Evolutionary conservation across 2,888 invertebrate genomes (phyloP).

Genomic region (Atrina japonica): DNA sequence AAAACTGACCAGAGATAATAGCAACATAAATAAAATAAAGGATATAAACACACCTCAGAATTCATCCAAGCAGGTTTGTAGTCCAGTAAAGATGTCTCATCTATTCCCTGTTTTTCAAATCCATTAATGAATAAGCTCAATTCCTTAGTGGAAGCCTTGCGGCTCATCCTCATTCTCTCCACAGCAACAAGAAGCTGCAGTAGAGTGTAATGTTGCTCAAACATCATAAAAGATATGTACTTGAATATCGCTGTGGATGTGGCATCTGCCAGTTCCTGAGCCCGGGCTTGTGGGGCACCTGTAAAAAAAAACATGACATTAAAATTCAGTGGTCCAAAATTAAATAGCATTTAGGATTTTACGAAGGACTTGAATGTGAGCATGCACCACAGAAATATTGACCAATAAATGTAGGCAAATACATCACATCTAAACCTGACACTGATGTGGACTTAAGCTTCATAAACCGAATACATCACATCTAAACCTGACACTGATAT

Average conservation of each 20-base stretch:
- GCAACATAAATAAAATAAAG: too few relatives aligned
- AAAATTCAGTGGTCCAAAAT: too few relatives aligned
- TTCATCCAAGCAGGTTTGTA: constrained; percentile 76
- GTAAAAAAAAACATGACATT: constrained; percentile 14
- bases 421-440: too few relatives aligned
- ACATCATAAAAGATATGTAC: constrained; percentile 76
- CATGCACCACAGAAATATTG: too few relatives aligned
- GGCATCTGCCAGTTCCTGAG: constrained; percentile 76
- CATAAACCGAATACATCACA: too few relatives aligned
- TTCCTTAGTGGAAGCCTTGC: constrained; percentile 73
- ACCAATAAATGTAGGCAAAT: too few relatives aligned
- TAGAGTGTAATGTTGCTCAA: constrained; percentile 73
- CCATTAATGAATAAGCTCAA: constrained; percentile 77
- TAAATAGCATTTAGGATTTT: not conserved
- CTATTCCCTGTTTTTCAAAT: constrained; percentile 71
- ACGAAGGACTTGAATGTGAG: too few relatives aligned
- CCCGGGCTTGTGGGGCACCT: constrained; percentile 76
- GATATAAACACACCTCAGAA: constrained; percentile 57
- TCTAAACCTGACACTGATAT: too few relatives aligned
- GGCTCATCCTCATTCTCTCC: constrained; percentile 71
- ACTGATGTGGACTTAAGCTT: too few relatives aligned
- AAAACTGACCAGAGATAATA: too few relatives aligned
- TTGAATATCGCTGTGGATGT: constrained; percentile 70
- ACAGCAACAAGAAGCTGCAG: constrained; percentile 75
- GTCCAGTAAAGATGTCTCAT: constrained; percentile 65